Evolutionary conservation across 2,797 vertebrate species (phyloP).

Genomic region (Eulemur albifrons): DNA sequence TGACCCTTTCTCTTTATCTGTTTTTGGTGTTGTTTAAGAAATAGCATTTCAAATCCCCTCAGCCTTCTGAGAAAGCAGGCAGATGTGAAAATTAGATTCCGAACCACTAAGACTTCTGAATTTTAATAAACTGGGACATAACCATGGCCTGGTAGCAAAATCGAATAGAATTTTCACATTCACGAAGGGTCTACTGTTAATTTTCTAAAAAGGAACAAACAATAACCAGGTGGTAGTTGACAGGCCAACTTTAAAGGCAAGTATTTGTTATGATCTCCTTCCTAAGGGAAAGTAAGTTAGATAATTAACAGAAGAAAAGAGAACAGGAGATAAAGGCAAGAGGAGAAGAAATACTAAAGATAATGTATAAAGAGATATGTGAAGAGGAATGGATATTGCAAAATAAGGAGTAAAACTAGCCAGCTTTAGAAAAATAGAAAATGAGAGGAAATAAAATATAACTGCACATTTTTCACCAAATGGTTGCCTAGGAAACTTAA

Average conservation of each 20-base stretch:
- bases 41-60: background rate
- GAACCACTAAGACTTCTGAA: background rate
- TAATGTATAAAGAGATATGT: background rate
- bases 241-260: conserved; percentile 15
- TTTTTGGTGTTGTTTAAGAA: background rate
- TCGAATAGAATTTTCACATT: background rate
- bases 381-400: background rate
- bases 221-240: background rate
- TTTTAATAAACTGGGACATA: background rate
- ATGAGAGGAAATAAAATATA: background rate
- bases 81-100: background rate
- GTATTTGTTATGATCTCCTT: conserved; percentile 20
- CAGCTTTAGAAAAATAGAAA: background rate
- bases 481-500: conserved; percentile 17
- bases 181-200: background rate
- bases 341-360: background rate
- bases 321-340: background rate
- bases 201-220: conserved; percentile 24
- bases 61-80: background rate
- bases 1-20: background rate
- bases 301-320: conserved; percentile 3
- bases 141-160: background rate
- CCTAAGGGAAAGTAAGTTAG: background rate
- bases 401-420: background rate
- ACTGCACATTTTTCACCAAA: background rate